Evolutionary conservation across 2,113 vertebrate species (phyloP).

Genomic region (Paramormyrops kingsleyae): DNA sequence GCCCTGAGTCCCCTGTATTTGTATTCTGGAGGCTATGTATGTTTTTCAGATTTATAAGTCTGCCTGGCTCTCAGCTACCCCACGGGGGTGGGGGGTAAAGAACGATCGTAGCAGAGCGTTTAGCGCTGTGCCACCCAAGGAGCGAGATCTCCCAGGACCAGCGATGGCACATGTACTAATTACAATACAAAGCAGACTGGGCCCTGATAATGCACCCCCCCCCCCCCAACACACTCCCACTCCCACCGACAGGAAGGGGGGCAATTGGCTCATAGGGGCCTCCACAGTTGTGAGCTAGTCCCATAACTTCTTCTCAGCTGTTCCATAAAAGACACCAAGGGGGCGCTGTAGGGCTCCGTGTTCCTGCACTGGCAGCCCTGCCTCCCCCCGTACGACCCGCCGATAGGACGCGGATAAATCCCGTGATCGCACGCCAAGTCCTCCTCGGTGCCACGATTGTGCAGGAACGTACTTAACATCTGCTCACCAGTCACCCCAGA

Average conservation of each 20-base stretch:
- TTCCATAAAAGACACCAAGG: not conserved
- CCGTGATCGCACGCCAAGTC: not conserved
- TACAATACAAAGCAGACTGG: constrained; percentile 1
- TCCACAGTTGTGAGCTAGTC: not conserved
- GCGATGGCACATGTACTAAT: not conserved
- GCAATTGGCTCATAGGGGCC: not conserved
- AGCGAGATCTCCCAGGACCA: not conserved
- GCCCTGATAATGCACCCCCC: no score
- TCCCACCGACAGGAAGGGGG: not conserved
- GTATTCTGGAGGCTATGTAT: not conserved
- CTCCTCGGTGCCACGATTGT: not conserved
- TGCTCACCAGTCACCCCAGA: not conserved
- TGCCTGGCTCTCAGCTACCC: not conserved
- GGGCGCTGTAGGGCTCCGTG: not conserved
- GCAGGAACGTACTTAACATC: not conserved
- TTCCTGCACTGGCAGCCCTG: not conserved
- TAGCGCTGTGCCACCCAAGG: not conserved
- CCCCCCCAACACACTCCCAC: not conserved
- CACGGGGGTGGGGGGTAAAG: not conserved
- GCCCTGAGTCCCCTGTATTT: not conserved
- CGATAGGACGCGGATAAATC: not conserved
- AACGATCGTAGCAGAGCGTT: not conserved
- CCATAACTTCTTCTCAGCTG: not conserved
- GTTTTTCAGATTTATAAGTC: not conserved
- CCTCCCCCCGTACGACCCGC: not conserved